A percentile compares a stretch with the other conserved stretches of the same genome.
Conservation (phyloP, 2,888 invertebrate species). For the Timandra comae region DNA sequence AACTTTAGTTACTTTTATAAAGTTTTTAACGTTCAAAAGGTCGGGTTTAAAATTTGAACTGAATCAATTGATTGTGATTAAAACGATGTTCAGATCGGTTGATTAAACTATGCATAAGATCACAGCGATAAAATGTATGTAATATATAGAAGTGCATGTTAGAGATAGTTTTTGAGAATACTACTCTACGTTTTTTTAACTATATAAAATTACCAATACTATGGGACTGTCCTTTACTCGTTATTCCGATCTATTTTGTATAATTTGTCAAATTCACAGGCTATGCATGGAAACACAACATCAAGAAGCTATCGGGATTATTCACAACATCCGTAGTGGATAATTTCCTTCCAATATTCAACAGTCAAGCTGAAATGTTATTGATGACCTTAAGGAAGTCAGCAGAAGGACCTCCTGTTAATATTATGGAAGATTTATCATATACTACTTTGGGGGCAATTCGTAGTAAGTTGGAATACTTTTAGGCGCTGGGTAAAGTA, state of each 20-base stretch:
- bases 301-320: conserved; percentile 46
- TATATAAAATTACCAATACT: too few species aligned
- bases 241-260: not conserved
- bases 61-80: too few species aligned
- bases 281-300: conserved; percentile 46
- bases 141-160: too few species aligned
- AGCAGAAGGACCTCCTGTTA: conserved; percentile 40
- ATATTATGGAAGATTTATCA: conserved; percentile 37
- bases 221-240: too few species aligned
- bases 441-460: conserved; percentile 47
- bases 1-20: too few species aligned
- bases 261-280: conserved; percentile 32
- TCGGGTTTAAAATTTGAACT: too few species aligned
- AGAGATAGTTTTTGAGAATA: too few species aligned
- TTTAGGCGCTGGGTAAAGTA: not conserved
- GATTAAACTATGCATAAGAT: too few species aligned
- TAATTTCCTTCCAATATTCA: conserved; percentile 45
- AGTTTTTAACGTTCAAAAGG: too few species aligned
- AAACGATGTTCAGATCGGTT: too few species aligned
- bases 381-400: conserved; percentile 27
- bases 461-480: conserved; percentile 41
- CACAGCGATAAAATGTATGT: too few species aligned
- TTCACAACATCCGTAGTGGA: conserved; percentile 42
- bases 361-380: conserved; percentile 37
- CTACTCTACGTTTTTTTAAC: too few species aligned